Evolutionary conservation across 1,140 invertebrate genomes (phyloP).

Genomic region (Drosophila littoralis): DNA sequence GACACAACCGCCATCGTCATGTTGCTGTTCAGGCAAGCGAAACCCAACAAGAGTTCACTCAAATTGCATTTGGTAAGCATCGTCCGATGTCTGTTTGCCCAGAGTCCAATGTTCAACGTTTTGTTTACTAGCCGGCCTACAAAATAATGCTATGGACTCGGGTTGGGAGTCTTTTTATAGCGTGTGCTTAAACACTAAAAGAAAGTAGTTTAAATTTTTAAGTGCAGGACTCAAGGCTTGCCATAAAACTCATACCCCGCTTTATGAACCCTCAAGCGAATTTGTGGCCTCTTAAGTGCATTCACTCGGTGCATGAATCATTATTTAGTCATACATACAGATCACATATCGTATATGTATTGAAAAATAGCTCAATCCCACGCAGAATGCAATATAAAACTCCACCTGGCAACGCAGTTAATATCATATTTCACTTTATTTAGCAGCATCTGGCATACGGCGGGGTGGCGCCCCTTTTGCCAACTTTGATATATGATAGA

Average conservation of each 20-base stretch:
- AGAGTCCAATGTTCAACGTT: slow-evolving; percentile 34
- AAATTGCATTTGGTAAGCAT: slow-evolving; percentile 71
- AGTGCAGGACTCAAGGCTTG: slow-evolving; percentile 32
- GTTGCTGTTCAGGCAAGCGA: slow-evolving; percentile 73
- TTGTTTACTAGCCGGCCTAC: slow-evolving; percentile 47
- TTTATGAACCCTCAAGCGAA: slow-evolving; percentile 18
- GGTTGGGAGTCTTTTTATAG: slow-evolving; percentile 15
- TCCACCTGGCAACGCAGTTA: slow-evolving; percentile 11
- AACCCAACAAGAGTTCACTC: slow-evolving; percentile 75
- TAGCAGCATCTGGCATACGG: slow-evolving; percentile 29
- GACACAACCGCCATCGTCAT: slow-evolving; percentile 24
- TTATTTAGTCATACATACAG: slow-evolving; percentile 19
- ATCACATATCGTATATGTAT: background rate
- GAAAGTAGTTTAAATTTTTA: slow-evolving; percentile 46
- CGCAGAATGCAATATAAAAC: slow-evolving; percentile 5
- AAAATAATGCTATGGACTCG: slow-evolving; percentile 33
- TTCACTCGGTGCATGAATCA: slow-evolving; percentile 29
- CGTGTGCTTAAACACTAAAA: slow-evolving; percentile 14
- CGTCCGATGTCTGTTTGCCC: slow-evolving; percentile 3
- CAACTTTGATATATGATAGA: slow-evolving; percentile 50
- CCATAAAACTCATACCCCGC: slow-evolving; percentile 20
- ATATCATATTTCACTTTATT: slow-evolving; percentile 49
- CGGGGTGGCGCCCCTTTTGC: slow-evolving; percentile 6
- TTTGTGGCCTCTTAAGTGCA: slow-evolving; percentile 18
- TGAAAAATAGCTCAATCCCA: slow-evolving; percentile 4